These are phyloP conservation scores for Eudyptes chrysolophus DNA, from an alignment of 2,113 vertebrate species.

Conservation along the genomic window DNA sequence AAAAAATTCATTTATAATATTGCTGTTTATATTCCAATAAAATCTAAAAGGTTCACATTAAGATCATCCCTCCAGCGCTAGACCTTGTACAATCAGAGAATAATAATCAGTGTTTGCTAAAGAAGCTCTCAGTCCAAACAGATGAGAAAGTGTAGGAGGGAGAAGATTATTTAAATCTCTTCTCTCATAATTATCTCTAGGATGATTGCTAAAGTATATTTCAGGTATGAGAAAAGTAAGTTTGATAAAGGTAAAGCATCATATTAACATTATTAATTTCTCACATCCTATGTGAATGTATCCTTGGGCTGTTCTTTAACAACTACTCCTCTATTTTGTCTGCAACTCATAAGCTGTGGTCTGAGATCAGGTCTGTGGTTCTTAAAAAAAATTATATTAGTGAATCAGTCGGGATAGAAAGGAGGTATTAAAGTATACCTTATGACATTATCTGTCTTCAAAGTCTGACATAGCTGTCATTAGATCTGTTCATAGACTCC, in stretches of 20 bases:
- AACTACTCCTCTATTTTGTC: not conserved
- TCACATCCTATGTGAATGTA: not conserved
- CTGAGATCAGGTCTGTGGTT: not conserved
- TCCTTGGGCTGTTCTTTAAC: not conserved
- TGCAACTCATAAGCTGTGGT: not conserved
- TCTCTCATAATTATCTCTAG: not conserved
- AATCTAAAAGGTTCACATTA: not conserved
- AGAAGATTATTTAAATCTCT: not conserved
- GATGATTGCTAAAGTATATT: not conserved
- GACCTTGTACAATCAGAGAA: not conserved
- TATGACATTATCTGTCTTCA: not conserved
- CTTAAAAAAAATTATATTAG: not conserved
- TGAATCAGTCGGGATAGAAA: not conserved
- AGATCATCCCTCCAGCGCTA: not conserved
- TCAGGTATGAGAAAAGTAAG: not conserved
- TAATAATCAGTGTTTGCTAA: not conserved
- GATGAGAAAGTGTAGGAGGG: not conserved
- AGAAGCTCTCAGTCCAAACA: not conserved
- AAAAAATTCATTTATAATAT: not conserved
- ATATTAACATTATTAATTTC: not conserved
- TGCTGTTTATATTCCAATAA: slow-evolving; percentile 8
- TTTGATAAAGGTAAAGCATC: not conserved
- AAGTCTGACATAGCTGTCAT: not conserved
- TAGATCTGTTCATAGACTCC: not conserved
- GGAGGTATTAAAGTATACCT: not conserved